Percentiles rank a stretch among this genome's conserved stretches.
Conservation (phyloP, 2,888 invertebrate genomes). For the Drosophila pseudotakahashii region DNA sequence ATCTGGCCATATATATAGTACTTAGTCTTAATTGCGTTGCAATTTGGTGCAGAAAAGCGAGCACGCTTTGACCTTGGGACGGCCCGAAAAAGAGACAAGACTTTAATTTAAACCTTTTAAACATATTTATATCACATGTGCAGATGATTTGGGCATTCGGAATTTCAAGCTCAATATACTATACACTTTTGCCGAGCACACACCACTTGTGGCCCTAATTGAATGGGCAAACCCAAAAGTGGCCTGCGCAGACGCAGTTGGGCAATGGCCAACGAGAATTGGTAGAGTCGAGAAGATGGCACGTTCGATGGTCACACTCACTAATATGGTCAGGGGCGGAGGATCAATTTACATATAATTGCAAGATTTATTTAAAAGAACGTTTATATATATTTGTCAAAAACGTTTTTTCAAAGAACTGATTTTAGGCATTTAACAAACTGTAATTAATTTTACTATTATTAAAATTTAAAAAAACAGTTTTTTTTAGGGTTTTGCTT, state of each 20-base stretch:
- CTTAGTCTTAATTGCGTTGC: slow-evolving; percentile 42
- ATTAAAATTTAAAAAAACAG: no score
- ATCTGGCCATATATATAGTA: slow-evolving; percentile 30
- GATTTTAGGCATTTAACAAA: no score
- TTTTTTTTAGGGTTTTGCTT: no score
- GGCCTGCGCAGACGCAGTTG: slow-evolving; percentile 32
- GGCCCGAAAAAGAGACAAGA: slow-evolving; percentile 27
- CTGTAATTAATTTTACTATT: no score
- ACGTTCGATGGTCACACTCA: slow-evolving; percentile 39
- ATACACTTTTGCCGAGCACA: slow-evolving; percentile 28
- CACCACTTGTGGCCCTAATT: slow-evolving; percentile 59
- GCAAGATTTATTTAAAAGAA: no score
- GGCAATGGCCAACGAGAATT: slow-evolving; percentile 56
- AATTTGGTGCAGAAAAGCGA: slow-evolving; percentile 45
- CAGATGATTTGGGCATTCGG: slow-evolving; percentile 25
- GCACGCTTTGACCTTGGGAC: slow-evolving; percentile 28
- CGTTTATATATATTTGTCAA: no score
- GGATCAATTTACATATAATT: neutral
- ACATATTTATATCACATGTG: slow-evolving; percentile 30
- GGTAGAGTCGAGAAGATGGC: slow-evolving; percentile 23
- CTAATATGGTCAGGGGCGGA: slow-evolving; percentile 20
- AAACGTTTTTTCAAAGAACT: neutral
- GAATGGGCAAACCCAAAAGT: slow-evolving; percentile 47
- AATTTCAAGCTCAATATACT: slow-evolving; percentile 39
- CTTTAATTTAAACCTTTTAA: slow-evolving; percentile 23